A percentile compares a stretch with the other conserved stretches of the same genome.
These are phyloP conservation scores for Acipenser transmontanus DNA, from an alignment of 2,797 vertebrate species.

Conservation along the genomic window DNA sequence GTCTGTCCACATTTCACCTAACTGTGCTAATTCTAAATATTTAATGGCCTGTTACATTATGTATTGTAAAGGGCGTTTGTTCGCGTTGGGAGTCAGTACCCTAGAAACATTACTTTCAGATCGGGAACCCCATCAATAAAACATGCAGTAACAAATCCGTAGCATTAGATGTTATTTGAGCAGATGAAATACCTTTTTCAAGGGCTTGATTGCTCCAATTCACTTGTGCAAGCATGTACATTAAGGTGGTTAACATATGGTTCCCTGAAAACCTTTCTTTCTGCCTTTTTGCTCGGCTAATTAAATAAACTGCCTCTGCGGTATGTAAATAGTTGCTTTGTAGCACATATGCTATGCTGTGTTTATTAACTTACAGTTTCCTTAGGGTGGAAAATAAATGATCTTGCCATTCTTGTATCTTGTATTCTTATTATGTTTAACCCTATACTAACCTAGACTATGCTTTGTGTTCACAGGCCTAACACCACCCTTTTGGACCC, in stretches of 20 bases:
- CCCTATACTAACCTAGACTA: too few species aligned
- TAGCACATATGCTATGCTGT: too few species aligned
- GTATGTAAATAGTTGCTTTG: not conserved
- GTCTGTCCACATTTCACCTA: not conserved
- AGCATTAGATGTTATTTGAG: not conserved
- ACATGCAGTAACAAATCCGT: not conserved
- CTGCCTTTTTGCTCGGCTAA: not conserved
- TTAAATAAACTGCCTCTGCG: not conserved
- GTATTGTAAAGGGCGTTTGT: not conserved
- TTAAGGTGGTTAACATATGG: not conserved
- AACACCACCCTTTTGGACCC: constrained; percentile 86
- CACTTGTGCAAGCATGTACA: not conserved
- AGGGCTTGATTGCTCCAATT: not conserved
- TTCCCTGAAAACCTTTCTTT: not conserved
- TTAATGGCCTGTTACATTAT: constrained; percentile 26
- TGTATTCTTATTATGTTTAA: too few species aligned
- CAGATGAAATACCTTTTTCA: not conserved
- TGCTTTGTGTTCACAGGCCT: constrained; percentile 53
- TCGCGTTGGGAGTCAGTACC: not conserved
- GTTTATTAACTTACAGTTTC: too few species aligned
- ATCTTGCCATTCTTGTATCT: too few species aligned
- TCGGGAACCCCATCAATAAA: constrained; percentile 3
- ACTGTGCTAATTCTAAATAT: constrained; percentile 25
- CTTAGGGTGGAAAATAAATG: too few species aligned
- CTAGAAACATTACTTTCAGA: not conserved